These are phyloP conservation scores for Acanthosoma haemorrhoidale DNA, from an alignment of 2,888 invertebrate species.

Conservation along the genomic window DNA sequence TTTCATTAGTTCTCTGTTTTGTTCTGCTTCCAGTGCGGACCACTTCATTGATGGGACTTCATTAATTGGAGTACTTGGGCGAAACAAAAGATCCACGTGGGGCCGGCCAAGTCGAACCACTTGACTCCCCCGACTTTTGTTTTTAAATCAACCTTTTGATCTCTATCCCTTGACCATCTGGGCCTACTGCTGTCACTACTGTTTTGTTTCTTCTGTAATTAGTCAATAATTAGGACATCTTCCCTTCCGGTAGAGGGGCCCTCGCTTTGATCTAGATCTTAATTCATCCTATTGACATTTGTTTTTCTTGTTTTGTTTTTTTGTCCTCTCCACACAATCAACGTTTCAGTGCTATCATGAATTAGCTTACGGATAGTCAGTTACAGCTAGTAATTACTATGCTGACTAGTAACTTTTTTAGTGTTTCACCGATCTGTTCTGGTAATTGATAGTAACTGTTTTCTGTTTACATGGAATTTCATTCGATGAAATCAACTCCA, in stretches of 20 bases:
- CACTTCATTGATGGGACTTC: conserved; percentile 16
- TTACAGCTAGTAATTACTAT: too few relatives aligned
- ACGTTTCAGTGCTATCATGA: too few relatives aligned
- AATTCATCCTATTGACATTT: too few relatives aligned
- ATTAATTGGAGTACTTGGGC: conserved; percentile 22
- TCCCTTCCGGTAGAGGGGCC: background rate
- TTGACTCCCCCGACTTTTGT: background rate
- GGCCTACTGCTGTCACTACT: too few relatives aligned
- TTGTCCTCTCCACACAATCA: background rate
- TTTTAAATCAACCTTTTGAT: background rate
- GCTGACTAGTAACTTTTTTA: too few relatives aligned
- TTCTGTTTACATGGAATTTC: too few relatives aligned
- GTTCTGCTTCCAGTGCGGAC: background rate
- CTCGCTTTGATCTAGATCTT: too few relatives aligned
- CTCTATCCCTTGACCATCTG: background rate
- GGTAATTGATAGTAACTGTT: too few relatives aligned
- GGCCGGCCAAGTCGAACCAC: too few relatives aligned
- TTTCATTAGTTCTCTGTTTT: conserved; percentile 14
- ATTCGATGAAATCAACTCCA: too few relatives aligned
- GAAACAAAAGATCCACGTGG: background rate
- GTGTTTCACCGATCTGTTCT: too few relatives aligned
- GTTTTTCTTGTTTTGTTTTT: background rate
- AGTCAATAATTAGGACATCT: background rate
- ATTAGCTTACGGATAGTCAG: too few relatives aligned
- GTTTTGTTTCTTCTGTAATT: background rate